phyloP scores from a whole-genome alignment of 2,113 vertebrate genomes.

The Taxidea taxus region DNA sequence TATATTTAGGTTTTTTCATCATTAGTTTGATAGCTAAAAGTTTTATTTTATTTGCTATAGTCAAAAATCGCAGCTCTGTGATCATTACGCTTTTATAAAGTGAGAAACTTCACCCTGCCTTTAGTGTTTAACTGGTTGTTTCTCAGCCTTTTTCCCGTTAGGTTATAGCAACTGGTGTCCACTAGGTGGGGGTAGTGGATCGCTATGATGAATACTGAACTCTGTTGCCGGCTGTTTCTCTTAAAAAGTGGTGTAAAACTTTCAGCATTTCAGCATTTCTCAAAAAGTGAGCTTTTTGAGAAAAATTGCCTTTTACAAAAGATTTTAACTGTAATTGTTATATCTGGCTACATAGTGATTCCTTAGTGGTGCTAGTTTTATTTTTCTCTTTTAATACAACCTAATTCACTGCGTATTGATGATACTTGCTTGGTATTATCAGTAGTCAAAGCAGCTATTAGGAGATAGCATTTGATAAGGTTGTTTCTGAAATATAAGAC shows the following conservation, averaged over 20 bases:
- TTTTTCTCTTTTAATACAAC: not conserved
- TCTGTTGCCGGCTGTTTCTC: not conserved
- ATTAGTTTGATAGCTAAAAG: not conserved
- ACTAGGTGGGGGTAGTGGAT: conserved; percentile 29
- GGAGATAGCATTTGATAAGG: not conserved
- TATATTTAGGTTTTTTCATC: not conserved
- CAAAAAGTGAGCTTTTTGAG: not conserved
- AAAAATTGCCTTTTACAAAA: not conserved
- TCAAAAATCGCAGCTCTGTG: not conserved
- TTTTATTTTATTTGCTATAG: not conserved
- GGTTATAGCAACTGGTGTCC: not conserved
- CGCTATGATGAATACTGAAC: not conserved
- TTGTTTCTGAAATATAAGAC: not conserved
- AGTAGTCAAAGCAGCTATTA: not conserved
- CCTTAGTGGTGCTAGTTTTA: not conserved
- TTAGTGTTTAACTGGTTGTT: not conserved
- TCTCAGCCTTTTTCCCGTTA: not conserved
- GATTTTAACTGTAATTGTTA: not conserved
- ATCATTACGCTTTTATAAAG: not conserved
- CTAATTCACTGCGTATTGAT: not conserved
- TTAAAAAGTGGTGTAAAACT: not conserved
- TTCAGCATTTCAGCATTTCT: no score
- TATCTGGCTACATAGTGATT: not conserved
- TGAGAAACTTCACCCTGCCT: not conserved
- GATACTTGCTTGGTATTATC: not conserved